These are phyloP conservation scores for Seladonia tumulorum DNA, from an alignment of 2,888 invertebrate species.

Conservation along the genomic window DNA sequence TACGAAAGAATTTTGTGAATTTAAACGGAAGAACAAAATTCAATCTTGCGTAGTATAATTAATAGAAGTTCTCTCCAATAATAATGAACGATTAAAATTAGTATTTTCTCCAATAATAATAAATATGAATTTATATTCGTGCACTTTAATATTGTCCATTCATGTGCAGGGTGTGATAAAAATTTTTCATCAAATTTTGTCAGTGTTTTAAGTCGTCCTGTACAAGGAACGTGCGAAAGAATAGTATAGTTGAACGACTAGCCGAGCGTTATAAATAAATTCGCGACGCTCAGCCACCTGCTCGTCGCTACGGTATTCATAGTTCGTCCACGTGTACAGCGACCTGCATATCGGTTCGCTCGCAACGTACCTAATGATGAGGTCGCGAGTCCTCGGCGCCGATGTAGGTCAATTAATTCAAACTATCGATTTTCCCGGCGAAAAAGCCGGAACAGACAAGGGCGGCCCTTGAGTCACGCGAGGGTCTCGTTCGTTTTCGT, in stretches of 20 bases:
- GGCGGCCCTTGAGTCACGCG: slow-evolving; percentile 52
- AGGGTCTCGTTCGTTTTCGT: slow-evolving; percentile 24
- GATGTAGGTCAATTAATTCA: slow-evolving; percentile 72
- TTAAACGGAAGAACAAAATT: too few relatives aligned
- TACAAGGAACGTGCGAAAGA: background rate
- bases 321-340: slow-evolving; percentile 46
- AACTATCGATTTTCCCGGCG: slow-evolving; percentile 64
- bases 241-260: slow-evolving; percentile 36
- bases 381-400: slow-evolving; percentile 52
- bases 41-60: too few relatives aligned
- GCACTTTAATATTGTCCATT: background rate
- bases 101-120: too few relatives aligned
- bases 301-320: slow-evolving; percentile 42
- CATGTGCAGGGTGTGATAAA: too few relatives aligned
- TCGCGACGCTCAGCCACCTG: slow-evolving; percentile 38
- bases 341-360: slow-evolving; percentile 47
- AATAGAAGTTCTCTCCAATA: background rate
- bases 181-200: too few relatives aligned
- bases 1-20: background rate
- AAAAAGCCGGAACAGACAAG: slow-evolving; percentile 50
- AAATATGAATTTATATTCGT: too few relatives aligned
- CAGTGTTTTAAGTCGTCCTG: background rate
- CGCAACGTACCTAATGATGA: slow-evolving; percentile 51
- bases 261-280: slow-evolving; percentile 36
- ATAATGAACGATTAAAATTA: background rate